Evolutionary conservation across 1,140 invertebrate genomes (phyloP).

Genomic region (Aphaenogaster rudis): DNA sequence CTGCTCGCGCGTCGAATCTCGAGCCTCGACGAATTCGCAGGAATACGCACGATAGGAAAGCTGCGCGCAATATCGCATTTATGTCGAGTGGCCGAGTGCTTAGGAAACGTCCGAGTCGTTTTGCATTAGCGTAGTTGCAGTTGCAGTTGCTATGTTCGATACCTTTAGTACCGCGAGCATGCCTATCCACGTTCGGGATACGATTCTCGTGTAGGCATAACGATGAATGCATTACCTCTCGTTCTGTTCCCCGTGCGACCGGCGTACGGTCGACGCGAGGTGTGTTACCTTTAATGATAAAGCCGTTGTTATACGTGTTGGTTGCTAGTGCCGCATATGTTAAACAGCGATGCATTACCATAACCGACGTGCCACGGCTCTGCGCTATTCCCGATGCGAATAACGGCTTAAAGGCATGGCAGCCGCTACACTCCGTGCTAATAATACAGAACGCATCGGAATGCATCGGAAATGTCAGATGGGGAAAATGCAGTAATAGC

Average conservation of each 20-base stretch:
- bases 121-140: constrained; percentile 1
- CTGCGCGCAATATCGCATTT: constrained; percentile 1
- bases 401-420: constrained; percentile 61
- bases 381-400: constrained; percentile 53
- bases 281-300: constrained; percentile 83
- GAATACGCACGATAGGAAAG: background rate
- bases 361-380: constrained; percentile 71
- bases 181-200: constrained; percentile 12
- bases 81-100: background rate
- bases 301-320: constrained; percentile 81
- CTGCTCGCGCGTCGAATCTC: background rate
- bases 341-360: constrained; percentile 81
- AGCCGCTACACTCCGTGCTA: constrained; percentile 39
- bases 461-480: constrained; percentile 38
- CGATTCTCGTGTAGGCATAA: constrained; percentile 19
- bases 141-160: constrained; percentile 21
- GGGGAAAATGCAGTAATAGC: constrained; percentile 2
- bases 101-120: background rate
- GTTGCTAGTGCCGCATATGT: constrained; percentile 78
- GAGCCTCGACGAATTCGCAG: background rate
- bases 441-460: constrained; percentile 62
- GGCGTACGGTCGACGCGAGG: constrained; percentile 60
- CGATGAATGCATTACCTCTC: constrained; percentile 51
- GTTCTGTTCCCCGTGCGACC: constrained; percentile 38
- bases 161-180: background rate